Evolutionary conservation across 2,888 invertebrate species (phyloP).

Genomic region (Scaptomyza tumidula): DNA sequence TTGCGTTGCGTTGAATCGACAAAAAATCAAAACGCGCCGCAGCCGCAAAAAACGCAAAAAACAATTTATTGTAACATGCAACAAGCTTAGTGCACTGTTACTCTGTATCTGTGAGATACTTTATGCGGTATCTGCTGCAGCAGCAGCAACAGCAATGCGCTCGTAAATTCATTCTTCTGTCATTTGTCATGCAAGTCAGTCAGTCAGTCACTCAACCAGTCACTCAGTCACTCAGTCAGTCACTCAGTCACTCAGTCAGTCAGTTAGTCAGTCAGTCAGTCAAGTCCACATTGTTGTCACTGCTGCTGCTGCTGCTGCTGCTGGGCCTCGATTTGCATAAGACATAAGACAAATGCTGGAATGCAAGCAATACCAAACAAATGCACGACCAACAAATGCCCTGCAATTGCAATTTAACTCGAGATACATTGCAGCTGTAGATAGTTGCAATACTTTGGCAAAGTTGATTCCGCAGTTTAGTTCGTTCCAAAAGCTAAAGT

Average conservation of each 20-base stretch:
- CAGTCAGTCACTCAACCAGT: constrained; percentile 49
- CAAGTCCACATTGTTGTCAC: constrained; percentile 47
- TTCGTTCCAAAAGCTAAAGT: too few relatives aligned
- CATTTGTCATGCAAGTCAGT: constrained; percentile 62
- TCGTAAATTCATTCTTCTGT: constrained; percentile 68
- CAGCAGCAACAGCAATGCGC: constrained; percentile 44
- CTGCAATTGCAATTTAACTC: constrained; percentile 1
- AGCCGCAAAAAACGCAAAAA: constrained; percentile 15
- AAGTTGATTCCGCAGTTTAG: too few relatives aligned
- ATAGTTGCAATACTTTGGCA: too few relatives aligned
- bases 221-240: constrained; percentile 23
- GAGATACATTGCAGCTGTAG: too few relatives aligned
- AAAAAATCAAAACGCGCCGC: constrained; percentile 38
- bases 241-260: constrained; percentile 10
- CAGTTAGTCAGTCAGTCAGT: constrained; percentile 29
- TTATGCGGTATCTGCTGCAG: constrained; percentile 75
- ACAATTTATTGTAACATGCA: constrained; percentile 54
- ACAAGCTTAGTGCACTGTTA: constrained; percentile 37
- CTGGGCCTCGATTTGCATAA: constrained; percentile 64
- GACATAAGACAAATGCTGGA: constrained; percentile 32
- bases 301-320: constrained; percentile 33
- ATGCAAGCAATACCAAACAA: background rate
- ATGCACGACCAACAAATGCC: constrained; percentile 23
- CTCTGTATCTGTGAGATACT: constrained; percentile 66
- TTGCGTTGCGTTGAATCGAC: constrained; percentile 28